These are phyloP conservation scores for Pipistrellus nathusii DNA, from an alignment of 2,797 vertebrate species.

Conservation along the genomic window DNA sequence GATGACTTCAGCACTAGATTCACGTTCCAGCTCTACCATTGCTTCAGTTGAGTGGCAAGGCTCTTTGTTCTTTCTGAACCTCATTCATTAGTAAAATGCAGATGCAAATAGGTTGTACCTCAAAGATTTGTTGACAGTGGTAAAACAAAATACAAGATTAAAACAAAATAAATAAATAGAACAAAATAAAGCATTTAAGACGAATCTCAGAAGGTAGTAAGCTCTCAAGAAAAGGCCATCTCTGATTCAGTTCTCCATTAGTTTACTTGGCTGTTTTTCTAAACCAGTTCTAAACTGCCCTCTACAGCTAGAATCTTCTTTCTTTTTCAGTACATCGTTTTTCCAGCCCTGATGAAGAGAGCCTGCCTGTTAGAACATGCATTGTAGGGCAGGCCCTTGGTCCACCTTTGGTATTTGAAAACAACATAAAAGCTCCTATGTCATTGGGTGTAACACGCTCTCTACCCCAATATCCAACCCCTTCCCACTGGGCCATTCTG, in stretches of 20 bases:
- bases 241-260: not conserved
- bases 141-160: not conserved
- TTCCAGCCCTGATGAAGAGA: not conserved
- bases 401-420: not conserved
- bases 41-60: not conserved
- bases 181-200: not conserved
- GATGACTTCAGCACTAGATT: not conserved
- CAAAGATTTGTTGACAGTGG: not conserved
- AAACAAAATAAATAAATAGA: not conserved
- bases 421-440: not conserved
- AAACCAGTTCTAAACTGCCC: not conserved
- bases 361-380: not conserved
- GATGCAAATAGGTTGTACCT: not conserved
- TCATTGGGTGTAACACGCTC: not conserved
- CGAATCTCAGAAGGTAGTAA: not conserved
- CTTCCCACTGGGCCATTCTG: not conserved
- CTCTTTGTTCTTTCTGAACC: not conserved
- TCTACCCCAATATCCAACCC: not conserved
- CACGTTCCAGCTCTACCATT: not conserved
- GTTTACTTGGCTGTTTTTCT: not conserved
- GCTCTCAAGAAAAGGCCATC: not conserved
- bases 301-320: not conserved
- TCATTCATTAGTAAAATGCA: not conserved
- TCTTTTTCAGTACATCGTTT: not conserved
- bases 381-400: not conserved